Conservation (phyloP, 2,888 invertebrate species). For the Coelopa pilipes region DNA sequence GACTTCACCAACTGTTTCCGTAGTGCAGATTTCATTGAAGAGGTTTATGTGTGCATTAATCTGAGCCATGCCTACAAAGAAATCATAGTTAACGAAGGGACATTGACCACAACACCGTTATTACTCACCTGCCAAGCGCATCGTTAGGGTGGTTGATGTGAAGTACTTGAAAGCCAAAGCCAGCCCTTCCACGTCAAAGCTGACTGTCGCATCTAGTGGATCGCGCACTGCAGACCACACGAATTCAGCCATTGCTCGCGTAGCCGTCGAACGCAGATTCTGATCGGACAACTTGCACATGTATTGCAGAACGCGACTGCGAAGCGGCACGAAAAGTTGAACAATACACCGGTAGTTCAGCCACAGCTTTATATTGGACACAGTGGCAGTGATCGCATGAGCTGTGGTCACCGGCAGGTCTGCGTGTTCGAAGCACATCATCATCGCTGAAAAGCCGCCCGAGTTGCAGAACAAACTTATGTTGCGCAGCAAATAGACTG, state of each 20-base stretch:
- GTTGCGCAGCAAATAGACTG: slow-evolving; percentile 88
- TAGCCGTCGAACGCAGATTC: slow-evolving; percentile 87
- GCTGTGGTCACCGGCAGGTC: slow-evolving; percentile 87
- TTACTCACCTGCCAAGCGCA: slow-evolving; percentile 82
- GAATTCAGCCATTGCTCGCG: slow-evolving; percentile 94
- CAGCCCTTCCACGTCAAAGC: slow-evolving; percentile 92
- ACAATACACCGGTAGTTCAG: slow-evolving; percentile 90
- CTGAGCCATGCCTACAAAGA: slow-evolving; percentile 76
- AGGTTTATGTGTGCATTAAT: slow-evolving; percentile 94
- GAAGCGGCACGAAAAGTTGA: slow-evolving; percentile 86
- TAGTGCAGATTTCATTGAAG: slow-evolving; percentile 90
- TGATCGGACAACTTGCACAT: slow-evolving; percentile 95
- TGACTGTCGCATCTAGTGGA: slow-evolving; percentile 84
- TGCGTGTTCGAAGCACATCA: slow-evolving; percentile 84
- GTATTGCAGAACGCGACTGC: slow-evolving; percentile 87
- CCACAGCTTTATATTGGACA: slow-evolving; percentile 94
- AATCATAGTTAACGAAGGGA: background rate
- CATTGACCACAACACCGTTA: too few relatives aligned
- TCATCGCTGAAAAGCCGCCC: slow-evolving; percentile 89
- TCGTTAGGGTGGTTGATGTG: slow-evolving; percentile 92
- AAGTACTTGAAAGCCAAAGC: slow-evolving; percentile 96
- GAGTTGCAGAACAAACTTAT: slow-evolving; percentile 94
- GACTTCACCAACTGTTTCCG: slow-evolving; percentile 86
- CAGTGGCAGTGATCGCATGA: slow-evolving; percentile 90
- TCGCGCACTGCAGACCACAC: slow-evolving; percentile 97